Conservation (phyloP, 1,140 invertebrate genomes). For the Oscheius sp. region DNA sequence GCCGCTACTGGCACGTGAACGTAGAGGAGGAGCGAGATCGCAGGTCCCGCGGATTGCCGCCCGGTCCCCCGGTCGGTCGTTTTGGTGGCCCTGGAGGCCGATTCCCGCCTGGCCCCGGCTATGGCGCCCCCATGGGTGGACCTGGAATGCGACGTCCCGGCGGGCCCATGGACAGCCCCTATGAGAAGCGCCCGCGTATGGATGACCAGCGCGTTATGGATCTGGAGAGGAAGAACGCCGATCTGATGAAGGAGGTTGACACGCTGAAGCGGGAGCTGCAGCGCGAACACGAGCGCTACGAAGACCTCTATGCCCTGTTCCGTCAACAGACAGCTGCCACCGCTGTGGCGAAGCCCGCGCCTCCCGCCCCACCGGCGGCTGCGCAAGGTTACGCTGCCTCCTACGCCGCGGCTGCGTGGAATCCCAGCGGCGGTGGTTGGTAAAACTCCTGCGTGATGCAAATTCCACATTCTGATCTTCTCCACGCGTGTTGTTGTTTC, state of each 20-base stretch:
- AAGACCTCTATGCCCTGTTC: constrained; percentile 42
- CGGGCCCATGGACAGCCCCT: constrained; percentile 14
- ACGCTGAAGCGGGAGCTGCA: constrained; percentile 48
- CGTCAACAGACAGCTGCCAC: constrained; percentile 19
- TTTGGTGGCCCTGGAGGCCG: background rate
- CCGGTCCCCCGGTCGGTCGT: constrained; percentile 1
- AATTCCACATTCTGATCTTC: background rate
- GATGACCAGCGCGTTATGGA: constrained; percentile 41
- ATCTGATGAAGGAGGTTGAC: constrained; percentile 50
- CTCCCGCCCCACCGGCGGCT: too few species aligned
- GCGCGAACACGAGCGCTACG: constrained; percentile 51
- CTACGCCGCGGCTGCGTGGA: background rate
- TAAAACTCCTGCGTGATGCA: background rate
- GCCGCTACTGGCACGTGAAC: constrained; percentile 50
- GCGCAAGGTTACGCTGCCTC: background rate
- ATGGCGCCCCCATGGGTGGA: background rate
- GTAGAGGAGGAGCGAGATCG: constrained; percentile 45
- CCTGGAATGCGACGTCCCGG: constrained; percentile 16
- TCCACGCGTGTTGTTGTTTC: background rate
- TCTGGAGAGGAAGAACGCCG: constrained; percentile 48
- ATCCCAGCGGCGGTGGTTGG: background rate
- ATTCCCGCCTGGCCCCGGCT: constrained; percentile 1
- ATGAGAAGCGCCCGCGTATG: constrained; percentile 8
- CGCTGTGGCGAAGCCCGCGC: background rate
- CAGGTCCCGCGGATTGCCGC: constrained; percentile 23